phyloP scores from a whole-genome alignment of 2,113 vertebrate genomes.

The Takifugu bimaculatus region DNA sequence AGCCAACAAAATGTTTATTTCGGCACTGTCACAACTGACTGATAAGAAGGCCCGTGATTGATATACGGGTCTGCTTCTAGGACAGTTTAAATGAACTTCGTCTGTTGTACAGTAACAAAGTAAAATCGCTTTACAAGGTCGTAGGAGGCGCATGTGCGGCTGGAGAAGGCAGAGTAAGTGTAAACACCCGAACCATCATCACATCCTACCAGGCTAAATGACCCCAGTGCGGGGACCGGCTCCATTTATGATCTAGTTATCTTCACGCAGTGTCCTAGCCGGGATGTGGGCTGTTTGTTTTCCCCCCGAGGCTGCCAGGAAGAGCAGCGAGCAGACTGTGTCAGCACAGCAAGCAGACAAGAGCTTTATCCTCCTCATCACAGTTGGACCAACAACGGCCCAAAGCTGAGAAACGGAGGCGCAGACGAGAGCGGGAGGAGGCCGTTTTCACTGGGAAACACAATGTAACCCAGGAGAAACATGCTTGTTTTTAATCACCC shows the following conservation, averaged over 20 bases:
- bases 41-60: background rate
- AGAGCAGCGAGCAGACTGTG: slow-evolving; percentile 34
- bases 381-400: slow-evolving; percentile 25
- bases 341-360: slow-evolving; percentile 28
- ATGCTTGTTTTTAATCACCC: too few relatives aligned
- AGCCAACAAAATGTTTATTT: background rate
- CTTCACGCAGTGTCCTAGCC: background rate
- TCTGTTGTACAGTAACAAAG: background rate
- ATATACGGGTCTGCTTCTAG: background rate
- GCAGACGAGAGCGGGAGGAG: slow-evolving; percentile 56
- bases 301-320: slow-evolving; percentile 20
- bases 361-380: slow-evolving; percentile 15
- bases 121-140: slow-evolving; percentile 29
- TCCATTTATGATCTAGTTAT: background rate
- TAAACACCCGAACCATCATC: background rate
- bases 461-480: slow-evolving; percentile 30
- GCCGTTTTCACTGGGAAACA: slow-evolving; percentile 53
- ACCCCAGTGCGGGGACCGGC: background rate
- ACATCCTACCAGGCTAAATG: background rate
- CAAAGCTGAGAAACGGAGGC: slow-evolving; percentile 64
- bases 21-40: background rate
- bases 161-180: slow-evolving; percentile 28
- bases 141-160: slow-evolving; percentile 30
- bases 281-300: slow-evolving; percentile 65
- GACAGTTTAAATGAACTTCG: background rate